These are phyloP conservation scores for Mungos mungo DNA, from an alignment of 2,113 vertebrate species.

Conservation along the genomic window DNA sequence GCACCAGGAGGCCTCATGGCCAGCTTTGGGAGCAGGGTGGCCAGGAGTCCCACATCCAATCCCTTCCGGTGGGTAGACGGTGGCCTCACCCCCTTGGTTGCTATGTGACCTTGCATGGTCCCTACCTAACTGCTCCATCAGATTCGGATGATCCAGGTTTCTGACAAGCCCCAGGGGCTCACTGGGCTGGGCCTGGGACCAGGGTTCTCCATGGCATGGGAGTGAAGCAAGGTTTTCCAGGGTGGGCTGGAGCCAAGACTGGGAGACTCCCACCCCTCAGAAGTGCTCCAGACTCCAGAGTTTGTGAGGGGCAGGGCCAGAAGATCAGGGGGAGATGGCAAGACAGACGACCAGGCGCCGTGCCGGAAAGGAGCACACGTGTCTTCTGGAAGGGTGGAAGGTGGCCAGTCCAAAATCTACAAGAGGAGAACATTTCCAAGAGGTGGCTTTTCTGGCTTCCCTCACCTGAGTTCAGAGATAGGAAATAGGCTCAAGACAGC, in stretches of 20 bases:
- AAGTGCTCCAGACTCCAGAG: background rate
- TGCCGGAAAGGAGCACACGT: background rate
- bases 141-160: background rate
- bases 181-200: background rate
- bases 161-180: background rate
- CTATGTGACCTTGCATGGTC: background rate
- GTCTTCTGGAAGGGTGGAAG: background rate
- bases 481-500: background rate
- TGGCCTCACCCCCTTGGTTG: background rate
- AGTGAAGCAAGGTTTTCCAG: background rate
- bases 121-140: background rate
- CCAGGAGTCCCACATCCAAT: background rate
- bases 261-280: background rate
- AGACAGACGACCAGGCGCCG: background rate
- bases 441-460: background rate
- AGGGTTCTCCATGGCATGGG: background rate
- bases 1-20: background rate
- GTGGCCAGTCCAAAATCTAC: background rate
- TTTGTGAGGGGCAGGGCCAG: accelerated
- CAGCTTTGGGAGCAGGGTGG: background rate
- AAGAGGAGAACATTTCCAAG: background rate
- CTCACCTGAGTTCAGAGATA: background rate
- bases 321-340: background rate
- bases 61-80: background rate
- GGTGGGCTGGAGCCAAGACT: background rate